These are phyloP conservation scores for Idris sp. DNA, from an alignment of 1,140 invertebrate species.

Conservation along the genomic window DNA sequence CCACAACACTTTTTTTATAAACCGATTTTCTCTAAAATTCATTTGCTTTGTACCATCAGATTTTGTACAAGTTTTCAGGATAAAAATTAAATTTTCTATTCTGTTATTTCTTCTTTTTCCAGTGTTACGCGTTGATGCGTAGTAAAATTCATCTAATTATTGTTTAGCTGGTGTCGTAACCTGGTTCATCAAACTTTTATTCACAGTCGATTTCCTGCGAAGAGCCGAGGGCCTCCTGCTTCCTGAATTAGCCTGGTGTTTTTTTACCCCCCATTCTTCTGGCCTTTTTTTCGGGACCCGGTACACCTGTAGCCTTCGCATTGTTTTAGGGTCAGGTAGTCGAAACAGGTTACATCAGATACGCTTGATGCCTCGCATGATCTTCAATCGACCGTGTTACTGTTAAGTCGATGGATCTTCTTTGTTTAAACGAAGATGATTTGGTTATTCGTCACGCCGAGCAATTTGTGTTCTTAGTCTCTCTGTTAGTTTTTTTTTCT, in stretches of 20 bases:
- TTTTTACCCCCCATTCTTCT: conserved; percentile 5
- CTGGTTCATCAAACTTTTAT: conserved; percentile 48
- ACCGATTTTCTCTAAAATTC: too few species aligned
- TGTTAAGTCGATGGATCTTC: conserved; percentile 45
- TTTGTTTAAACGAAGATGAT: conserved; percentile 34
- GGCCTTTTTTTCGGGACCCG: conserved; percentile 24
- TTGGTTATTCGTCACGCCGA: conserved; percentile 29
- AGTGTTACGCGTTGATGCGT: conserved; percentile 17
- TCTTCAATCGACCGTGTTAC: conserved; percentile 64
- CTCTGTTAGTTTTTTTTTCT: conserved; percentile 3
- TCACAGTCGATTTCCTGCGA: conserved; percentile 35
- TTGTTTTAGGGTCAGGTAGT: conserved; percentile 67
- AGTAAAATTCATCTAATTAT: conserved; percentile 3
- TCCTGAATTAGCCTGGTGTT: conserved; percentile 38
- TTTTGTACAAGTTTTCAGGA: too few species aligned
- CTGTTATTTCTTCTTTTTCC: conserved; percentile 16
- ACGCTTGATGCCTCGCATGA: conserved; percentile 59
- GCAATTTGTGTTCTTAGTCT: conserved; percentile 7
- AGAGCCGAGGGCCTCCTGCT: conserved; percentile 18
- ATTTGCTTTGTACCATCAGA: too few species aligned
- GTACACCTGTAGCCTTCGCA: conserved; percentile 59
- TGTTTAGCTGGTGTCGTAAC: conserved; percentile 21
- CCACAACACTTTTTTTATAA: too few species aligned
- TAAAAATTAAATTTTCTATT: too few species aligned
- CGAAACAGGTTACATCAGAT: conserved; percentile 54